phyloP scores from a whole-genome alignment of 2,113 vertebrate genomes.

The Semnornis frantzii region DNA sequence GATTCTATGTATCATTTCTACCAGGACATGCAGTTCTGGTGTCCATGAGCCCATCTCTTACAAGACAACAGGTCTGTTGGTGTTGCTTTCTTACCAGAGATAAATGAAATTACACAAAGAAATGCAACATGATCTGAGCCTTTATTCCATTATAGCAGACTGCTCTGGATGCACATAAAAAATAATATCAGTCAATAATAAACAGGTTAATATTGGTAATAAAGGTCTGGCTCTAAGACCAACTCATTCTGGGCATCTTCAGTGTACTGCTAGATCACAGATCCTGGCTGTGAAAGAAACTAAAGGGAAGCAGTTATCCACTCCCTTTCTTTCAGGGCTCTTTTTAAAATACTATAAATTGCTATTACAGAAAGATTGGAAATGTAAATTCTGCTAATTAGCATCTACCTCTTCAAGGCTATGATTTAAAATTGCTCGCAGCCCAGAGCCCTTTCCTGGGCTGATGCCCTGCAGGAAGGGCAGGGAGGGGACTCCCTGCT shows the following conservation, averaged over 20 bases:
- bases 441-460: too few relatives aligned
- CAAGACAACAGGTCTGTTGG: accelerated
- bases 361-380: constrained; percentile 3
- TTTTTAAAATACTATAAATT: constrained; percentile 12
- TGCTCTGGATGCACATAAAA: neutral
- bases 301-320: constrained; percentile 40
- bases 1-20: neutral
- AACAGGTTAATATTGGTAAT: neutral
- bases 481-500: too few relatives aligned
- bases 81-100: neutral
- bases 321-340: neutral
- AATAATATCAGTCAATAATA: neutral
- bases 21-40: neutral
- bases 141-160: neutral
- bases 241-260: constrained; percentile 19
- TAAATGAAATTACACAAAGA: neutral
- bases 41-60: neutral
- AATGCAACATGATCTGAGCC: neutral
- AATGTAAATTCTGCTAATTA: neutral
- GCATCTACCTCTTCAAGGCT: neutral
- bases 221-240: constrained; percentile 30
- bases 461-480: too few relatives aligned
- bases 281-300: constrained; percentile 31
- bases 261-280: neutral
- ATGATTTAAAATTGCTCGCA: neutral